phyloP scores from a whole-genome alignment of 2,888 invertebrate genomes.

The Dioctria linearis region DNA sequence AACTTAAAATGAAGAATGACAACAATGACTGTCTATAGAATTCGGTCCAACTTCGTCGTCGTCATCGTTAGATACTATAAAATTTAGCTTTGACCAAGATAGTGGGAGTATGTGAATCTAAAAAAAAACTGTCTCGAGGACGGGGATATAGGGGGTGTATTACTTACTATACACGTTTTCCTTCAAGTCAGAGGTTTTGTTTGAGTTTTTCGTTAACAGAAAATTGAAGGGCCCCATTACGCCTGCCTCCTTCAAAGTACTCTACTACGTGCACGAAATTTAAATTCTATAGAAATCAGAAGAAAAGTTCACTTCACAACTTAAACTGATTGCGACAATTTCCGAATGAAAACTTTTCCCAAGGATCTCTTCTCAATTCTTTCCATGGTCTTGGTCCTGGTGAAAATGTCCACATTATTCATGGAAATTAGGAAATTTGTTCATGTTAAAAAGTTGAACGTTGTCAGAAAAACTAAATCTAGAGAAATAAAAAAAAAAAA shows the following conservation, averaged over 20 bases:
- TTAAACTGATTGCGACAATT: constrained; percentile 48
- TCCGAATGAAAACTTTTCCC: constrained; percentile 2
- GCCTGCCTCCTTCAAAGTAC: constrained; percentile 10
- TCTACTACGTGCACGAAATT: constrained; percentile 41
- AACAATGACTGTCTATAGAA: too few species aligned
- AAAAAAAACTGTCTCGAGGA: background rate
- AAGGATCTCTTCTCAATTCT: background rate
- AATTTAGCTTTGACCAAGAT: too few species aligned
- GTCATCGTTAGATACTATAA: constrained; percentile 2
- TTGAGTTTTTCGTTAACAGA: constrained; percentile 50
- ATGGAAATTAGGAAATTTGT: constrained; percentile 44
- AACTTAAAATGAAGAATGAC: constrained; percentile 5
- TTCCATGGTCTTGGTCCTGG: background rate
- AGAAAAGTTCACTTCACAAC: constrained; percentile 27
- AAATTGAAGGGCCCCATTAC: constrained; percentile 50
- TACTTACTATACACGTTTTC: too few species aligned
- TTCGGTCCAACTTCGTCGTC: background rate
- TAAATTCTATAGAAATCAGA: background rate
- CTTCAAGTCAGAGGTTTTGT: constrained; percentile 25
- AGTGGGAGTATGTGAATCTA: constrained; percentile 30
- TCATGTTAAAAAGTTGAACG: constrained; percentile 28
- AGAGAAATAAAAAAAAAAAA: background rate
- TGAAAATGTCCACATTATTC: constrained; percentile 20
- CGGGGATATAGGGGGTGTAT: background rate
- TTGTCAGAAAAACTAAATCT: constrained; percentile 40